Conservation (phyloP, 2,888 invertebrate species). For the Ophioninae sp. region DNA sequence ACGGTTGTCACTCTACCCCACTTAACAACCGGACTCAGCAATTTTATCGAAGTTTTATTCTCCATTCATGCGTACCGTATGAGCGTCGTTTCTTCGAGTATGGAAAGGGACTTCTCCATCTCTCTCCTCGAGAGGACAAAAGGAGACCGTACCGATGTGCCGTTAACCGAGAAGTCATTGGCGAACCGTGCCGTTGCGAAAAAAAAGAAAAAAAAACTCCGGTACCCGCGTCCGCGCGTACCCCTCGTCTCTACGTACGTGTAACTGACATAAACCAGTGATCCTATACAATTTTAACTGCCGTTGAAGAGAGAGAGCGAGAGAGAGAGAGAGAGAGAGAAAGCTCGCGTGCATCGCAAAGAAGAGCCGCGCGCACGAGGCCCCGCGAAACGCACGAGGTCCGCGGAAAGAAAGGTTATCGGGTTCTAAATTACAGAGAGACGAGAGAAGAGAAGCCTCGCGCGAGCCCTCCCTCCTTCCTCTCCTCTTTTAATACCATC, state of each 20-base stretch:
- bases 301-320: slow-evolving; percentile 27
- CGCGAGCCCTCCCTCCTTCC: slow-evolving; percentile 35
- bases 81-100: neutral
- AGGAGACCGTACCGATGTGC: slow-evolving; percentile 50
- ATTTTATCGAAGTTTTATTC: slow-evolving; percentile 47
- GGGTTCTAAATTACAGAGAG: slow-evolving; percentile 66
- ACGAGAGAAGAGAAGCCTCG: slow-evolving; percentile 59
- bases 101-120: neutral
- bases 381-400: slow-evolving; percentile 55
- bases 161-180: slow-evolving; percentile 52
- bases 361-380: slow-evolving; percentile 56
- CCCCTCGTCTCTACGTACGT: slow-evolving; percentile 6
- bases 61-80: slow-evolving; percentile 19
- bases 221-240: slow-evolving; percentile 1
- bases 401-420: slow-evolving; percentile 67
- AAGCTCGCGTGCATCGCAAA: slow-evolving; percentile 54
- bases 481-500: slow-evolving; percentile 54
- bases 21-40: slow-evolving; percentile 42
- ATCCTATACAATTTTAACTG: slow-evolving; percentile 61
- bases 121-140: slow-evolving; percentile 34
- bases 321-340: no score
- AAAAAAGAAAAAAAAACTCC: no score
- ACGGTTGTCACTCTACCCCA: slow-evolving; percentile 1
- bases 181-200: slow-evolving; percentile 34
- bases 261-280: slow-evolving; percentile 42